Conservation (phyloP, 2,797 vertebrate species). For the Prionace glauca region DNA sequence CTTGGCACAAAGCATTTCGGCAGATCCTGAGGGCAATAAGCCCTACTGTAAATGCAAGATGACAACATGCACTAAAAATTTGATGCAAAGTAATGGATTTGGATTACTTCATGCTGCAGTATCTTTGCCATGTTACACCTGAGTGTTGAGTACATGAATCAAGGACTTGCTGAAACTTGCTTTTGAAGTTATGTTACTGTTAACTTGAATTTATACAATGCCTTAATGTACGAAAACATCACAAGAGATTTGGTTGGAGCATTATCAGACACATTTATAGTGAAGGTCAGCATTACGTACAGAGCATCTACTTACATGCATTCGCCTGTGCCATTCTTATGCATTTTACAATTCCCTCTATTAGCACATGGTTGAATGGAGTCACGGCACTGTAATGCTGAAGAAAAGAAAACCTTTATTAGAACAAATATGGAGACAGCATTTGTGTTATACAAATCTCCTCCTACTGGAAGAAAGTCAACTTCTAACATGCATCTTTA, state of each 20-base stretch:
- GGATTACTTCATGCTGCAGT: neutral
- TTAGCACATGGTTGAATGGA: conserved; percentile 76
- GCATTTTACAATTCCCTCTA: conserved; percentile 75
- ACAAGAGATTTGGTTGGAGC: neutral
- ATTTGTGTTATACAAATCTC: neutral
- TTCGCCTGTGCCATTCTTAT: conserved; percentile 76
- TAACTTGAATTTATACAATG: neutral
- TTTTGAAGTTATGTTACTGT: neutral
- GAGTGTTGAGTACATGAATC: neutral
- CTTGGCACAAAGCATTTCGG: neutral
- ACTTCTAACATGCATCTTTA: neutral
- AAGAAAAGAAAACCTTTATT: conserved; percentile 47
- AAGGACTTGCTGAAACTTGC: neutral
- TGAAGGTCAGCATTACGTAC: neutral
- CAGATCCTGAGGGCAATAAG: neutral
- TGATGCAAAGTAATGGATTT: neutral
- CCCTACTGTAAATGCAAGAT: neutral
- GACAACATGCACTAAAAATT: neutral
- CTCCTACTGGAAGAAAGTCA: neutral
- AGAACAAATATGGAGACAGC: neutral
- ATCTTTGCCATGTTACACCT: neutral
- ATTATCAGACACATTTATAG: neutral
- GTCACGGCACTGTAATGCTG: conserved; percentile 84
- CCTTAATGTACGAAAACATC: neutral
- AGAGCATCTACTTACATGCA: conserved; percentile 73